Evolutionary conservation across 2,888 invertebrate genomes (phyloP).

Genomic region (Meiosimyza platycephala): DNA sequence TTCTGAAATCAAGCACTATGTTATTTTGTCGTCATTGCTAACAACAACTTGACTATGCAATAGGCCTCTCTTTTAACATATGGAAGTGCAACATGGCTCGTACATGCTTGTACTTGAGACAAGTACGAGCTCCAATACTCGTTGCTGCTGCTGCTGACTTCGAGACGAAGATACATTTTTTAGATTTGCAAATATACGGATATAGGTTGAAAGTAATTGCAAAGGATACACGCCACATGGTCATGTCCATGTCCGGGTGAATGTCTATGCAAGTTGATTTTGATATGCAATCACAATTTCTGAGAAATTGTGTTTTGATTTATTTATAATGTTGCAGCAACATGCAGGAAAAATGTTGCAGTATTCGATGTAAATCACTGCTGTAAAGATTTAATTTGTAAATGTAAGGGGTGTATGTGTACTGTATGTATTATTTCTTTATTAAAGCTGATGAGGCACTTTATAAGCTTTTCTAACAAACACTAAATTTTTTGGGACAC

Average conservation of each 20-base stretch:
- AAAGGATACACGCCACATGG: conserved; percentile 53
- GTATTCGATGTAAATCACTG: not conserved
- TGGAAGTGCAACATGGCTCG: no score
- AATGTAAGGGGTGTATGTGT: no score
- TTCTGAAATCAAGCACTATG: no score
- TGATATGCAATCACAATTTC: conserved; percentile 52
- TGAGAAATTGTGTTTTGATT: conserved; percentile 63
- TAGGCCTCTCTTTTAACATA: not conserved
- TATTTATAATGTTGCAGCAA: conserved; percentile 63
- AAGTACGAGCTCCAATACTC: not conserved
- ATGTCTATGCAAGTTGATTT: conserved; percentile 20
- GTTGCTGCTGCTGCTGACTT: conserved; percentile 8
- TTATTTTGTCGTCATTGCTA: no score
- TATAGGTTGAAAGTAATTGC: conserved; percentile 61
- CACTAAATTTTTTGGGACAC: no score
- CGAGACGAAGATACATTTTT: conserved; percentile 55
- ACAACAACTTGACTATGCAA: conserved; percentile 1
- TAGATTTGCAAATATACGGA: conserved; percentile 61
- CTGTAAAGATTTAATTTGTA: no score
- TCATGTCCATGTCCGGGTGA: conserved; percentile 27
- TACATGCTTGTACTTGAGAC: no score
- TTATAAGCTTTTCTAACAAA: no score
- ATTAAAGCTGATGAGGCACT: no score
- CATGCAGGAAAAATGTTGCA: conserved; percentile 52
- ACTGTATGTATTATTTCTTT: no score